Percentiles rank a stretch among this genome's conserved stretches.
These are phyloP conservation scores for Siphlonurus alternatus DNA, from an alignment of 2,888 invertebrate genomes.

Conservation along the genomic window DNA sequence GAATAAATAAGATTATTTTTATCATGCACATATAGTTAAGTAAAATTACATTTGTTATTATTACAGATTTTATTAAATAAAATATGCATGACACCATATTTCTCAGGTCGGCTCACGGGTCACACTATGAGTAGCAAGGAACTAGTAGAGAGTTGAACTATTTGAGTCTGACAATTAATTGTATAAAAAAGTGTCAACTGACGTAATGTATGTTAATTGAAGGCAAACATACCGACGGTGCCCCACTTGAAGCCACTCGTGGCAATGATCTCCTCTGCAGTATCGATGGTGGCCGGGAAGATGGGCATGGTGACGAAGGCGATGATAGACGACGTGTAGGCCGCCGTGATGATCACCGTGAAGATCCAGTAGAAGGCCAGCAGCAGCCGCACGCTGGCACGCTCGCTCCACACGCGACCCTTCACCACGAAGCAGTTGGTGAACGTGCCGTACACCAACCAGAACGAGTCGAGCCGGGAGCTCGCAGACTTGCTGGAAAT, in stretches of 20 bases:
- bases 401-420: slow-evolving; percentile 1
- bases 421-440: slow-evolving; percentile 55
- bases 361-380: slow-evolving; percentile 54
- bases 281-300: slow-evolving; percentile 56
- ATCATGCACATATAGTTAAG: no score
- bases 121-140: no score
- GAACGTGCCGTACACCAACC: slow-evolving; percentile 74
- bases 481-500: background rate
- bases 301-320: slow-evolving; percentile 66
- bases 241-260: slow-evolving; percentile 49
- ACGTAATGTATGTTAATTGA: no score
- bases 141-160: no score
- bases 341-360: slow-evolving; percentile 67
- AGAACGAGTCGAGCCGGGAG: slow-evolving; percentile 48
- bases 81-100: no score
- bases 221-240: slow-evolving; percentile 45
- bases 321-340: slow-evolving; percentile 70
- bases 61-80: no score
- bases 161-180: background rate
- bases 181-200: background rate
- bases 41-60: no score
- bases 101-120: no score
- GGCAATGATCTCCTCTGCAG: slow-evolving; percentile 42
- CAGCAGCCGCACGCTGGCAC: slow-evolving; percentile 1
- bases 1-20: no score